phyloP scores from a whole-genome alignment of 2,113 vertebrate genomes.

The Proteles cristata region DNA sequence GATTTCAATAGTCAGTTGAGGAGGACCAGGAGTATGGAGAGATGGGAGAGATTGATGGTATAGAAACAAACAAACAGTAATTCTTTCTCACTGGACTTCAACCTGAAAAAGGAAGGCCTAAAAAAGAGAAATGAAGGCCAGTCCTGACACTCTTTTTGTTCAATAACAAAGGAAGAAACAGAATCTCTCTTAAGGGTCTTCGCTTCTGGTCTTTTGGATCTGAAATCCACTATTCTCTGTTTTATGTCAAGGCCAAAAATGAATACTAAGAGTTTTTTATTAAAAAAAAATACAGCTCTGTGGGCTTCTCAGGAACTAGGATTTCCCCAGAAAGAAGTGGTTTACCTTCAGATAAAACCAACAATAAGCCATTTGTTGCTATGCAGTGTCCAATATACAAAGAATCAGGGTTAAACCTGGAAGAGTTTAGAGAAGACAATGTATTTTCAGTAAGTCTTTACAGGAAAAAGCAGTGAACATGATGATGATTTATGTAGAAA shows the following conservation, averaged over 20 bases:
- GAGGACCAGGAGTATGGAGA: neutral
- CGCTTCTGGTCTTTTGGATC: neutral
- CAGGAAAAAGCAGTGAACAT: neutral
- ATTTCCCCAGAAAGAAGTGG: neutral
- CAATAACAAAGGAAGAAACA: neutral
- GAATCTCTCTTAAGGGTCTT: neutral
- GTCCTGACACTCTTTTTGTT: neutral
- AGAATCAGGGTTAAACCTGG: neutral
- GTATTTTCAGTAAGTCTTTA: constrained; percentile 10
- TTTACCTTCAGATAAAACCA: neutral
- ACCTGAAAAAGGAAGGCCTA: neutral
- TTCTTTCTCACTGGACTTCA: neutral
- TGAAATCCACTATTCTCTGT: neutral
- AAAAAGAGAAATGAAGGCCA: neutral
- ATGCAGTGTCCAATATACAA: neutral
- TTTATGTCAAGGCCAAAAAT: neutral
- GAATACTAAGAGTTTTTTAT: neutral
- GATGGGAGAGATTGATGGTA: neutral
- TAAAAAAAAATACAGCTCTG: neutral
- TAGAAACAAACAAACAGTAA: neutral
- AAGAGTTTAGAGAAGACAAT: neutral
- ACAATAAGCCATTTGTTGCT: neutral
- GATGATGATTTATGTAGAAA: constrained; percentile 56
- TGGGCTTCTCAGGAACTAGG: neutral
- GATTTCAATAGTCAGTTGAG: neutral